Conservation (phyloP, 2,888 invertebrate genomes). For the Troides helena region DNA sequence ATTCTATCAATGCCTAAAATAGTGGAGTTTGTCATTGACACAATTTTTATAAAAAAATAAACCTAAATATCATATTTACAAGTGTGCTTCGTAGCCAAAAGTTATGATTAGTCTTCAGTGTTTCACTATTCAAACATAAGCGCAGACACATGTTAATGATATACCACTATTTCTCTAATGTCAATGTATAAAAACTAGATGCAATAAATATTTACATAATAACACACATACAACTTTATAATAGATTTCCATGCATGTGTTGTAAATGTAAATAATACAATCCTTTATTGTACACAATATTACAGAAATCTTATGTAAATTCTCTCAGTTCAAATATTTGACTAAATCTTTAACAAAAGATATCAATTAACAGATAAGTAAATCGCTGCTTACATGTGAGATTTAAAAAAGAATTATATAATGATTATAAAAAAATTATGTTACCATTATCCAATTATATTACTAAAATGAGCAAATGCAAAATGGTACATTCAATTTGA, state of each 20-base stretch:
- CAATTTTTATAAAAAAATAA: slow-evolving; percentile 72
- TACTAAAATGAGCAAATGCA: slow-evolving; percentile 63
- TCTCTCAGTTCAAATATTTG: slow-evolving; percentile 46
- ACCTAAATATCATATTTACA: slow-evolving; percentile 65
- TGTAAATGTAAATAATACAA: slow-evolving; percentile 36
- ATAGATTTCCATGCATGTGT: slow-evolving; percentile 47
- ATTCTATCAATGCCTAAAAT: slow-evolving; percentile 49
- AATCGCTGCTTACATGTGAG: neutral
- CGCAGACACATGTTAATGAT: slow-evolving; percentile 44
- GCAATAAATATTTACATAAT: slow-evolving; percentile 65
- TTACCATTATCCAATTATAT: slow-evolving; percentile 19
- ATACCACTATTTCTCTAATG: slow-evolving; percentile 44
- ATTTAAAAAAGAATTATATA: slow-evolving; percentile 1
- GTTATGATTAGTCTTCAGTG: slow-evolving; percentile 32
- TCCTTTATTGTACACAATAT: slow-evolving; percentile 37
- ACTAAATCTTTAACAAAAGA: slow-evolving; percentile 41
- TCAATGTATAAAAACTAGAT: slow-evolving; percentile 64
- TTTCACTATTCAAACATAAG: slow-evolving; percentile 40
- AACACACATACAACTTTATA: slow-evolving; percentile 57
- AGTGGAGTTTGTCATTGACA: slow-evolving; percentile 51
- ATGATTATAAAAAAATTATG: slow-evolving; percentile 5
- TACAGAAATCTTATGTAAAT: slow-evolving; percentile 38
- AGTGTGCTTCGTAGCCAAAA: slow-evolving; percentile 40
- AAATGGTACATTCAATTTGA: slow-evolving; percentile 47
- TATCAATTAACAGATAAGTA: slow-evolving; percentile 14